phyloP scores from a whole-genome alignment of 30 jellyfish, hydroid and myxozoan genomes.

The Hydractinia echinata region DNA sequence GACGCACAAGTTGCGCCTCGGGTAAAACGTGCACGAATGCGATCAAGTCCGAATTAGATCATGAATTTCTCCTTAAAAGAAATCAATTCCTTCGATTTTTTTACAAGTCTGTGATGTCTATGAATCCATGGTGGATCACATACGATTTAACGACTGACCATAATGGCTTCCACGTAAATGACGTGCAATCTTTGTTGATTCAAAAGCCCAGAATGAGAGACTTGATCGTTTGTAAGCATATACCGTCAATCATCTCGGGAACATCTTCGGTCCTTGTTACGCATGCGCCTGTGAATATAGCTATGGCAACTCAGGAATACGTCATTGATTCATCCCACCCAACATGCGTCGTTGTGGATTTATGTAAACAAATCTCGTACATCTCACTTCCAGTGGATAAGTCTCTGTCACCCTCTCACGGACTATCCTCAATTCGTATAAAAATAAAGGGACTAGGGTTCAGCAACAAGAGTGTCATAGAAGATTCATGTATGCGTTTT shows the following conservation, averaged over 20 bases:
- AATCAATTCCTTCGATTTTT: too few relatives aligned
- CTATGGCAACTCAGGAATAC: neutral
- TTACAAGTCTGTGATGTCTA: too few relatives aligned
- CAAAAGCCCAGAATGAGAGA: neutral
- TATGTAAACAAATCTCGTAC: slow-evolving; percentile 30
- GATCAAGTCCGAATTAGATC: too few relatives aligned
- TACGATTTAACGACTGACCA: too few relatives aligned
- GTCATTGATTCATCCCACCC: slow-evolving; percentile 28
- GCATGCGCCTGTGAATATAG: slow-evolving; percentile 31
- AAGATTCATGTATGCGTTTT: slow-evolving; percentile 17
- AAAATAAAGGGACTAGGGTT: slow-evolving; percentile 42
- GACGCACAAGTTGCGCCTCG: slow-evolving; percentile 28
- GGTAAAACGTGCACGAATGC: neutral
- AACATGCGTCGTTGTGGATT: slow-evolving; percentile 40
- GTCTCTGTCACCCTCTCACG: slow-evolving; percentile 12
- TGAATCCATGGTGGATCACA: too few relatives aligned
- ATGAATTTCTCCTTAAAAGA: too few relatives aligned
- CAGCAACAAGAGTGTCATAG: neutral
- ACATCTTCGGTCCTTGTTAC: slow-evolving; percentile 26
- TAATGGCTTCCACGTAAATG: too few relatives aligned
- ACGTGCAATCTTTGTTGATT: too few relatives aligned
- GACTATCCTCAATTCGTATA: slow-evolving; percentile 16
- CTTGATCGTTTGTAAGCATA: slow-evolving; percentile 26
- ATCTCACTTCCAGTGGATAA: slow-evolving; percentile 52
- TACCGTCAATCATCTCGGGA: slow-evolving; percentile 28